Conservation (phyloP, 2,888 invertebrate genomes). For the Lithosia quadra region DNA sequence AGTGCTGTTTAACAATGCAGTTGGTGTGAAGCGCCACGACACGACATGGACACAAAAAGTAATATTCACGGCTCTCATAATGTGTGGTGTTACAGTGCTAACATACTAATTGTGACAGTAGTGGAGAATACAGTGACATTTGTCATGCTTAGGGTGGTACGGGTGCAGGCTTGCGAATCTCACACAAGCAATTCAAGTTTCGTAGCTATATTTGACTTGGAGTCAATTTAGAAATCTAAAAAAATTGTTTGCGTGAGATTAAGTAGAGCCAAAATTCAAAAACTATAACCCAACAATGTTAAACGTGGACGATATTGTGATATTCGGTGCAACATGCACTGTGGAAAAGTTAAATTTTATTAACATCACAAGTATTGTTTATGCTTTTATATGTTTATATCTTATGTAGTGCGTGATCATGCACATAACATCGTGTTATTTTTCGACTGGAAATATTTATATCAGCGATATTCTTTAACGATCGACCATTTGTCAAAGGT, state of each 20-base stretch:
- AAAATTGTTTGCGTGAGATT: slow-evolving; percentile 68
- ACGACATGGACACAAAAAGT: slow-evolving; percentile 45
- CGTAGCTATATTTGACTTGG: slow-evolving; percentile 16
- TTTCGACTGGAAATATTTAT: slow-evolving; percentile 66
- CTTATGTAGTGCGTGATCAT: slow-evolving; percentile 65
- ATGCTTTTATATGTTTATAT: slow-evolving; percentile 46
- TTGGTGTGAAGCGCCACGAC: slow-evolving; percentile 38
- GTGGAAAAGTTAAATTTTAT: slow-evolving; percentile 65
- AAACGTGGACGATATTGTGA: slow-evolving; percentile 75
- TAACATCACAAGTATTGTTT: slow-evolving; percentile 58
- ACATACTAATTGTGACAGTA: slow-evolving; percentile 64
- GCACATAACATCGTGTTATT: slow-evolving; percentile 66
- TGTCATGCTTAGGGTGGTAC: slow-evolving; percentile 84
- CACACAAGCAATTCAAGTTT: slow-evolving; percentile 68
- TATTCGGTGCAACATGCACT: slow-evolving; percentile 84
- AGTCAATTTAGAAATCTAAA: slow-evolving; percentile 24
- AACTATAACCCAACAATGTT: slow-evolving; percentile 68
- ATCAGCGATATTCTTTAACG: slow-evolving; percentile 19
- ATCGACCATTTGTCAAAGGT: slow-evolving; percentile 5
- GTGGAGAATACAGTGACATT: slow-evolving; percentile 59
- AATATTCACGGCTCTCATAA: slow-evolving; percentile 50
- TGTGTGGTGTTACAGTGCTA: slow-evolving; percentile 63
- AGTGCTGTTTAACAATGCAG: slow-evolving; percentile 18
- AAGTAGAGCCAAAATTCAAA: slow-evolving; percentile 59
- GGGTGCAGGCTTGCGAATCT: slow-evolving; percentile 79